Base-by-base conservation (phyloP, 2,888 invertebrate species). In the Poecilus cupreus region DNA sequence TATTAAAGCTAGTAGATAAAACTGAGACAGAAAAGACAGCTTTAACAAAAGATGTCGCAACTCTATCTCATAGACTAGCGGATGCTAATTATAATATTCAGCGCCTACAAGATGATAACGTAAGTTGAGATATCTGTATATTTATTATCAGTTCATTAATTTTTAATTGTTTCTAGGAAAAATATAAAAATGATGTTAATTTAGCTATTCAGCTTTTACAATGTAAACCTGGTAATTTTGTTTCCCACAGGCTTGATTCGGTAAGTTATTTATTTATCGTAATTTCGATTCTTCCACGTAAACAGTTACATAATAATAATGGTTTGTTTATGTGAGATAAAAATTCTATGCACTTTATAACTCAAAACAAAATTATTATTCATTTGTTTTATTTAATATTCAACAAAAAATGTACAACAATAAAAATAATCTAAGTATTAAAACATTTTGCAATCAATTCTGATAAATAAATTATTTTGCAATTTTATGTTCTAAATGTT, bases 141-240 rank as follows among this genome's bases (percentile, higher is more conserved):
- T 68, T 74, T 20, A 77, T 79, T 57, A 39, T 68, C 82, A 11
- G 26, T 80, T 74, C 57, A 82, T 77, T 82, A 57, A 80, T 72
- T 80, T 46, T 82, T 74, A 80, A 85, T 84, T 84, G 84, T 83
- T 83, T 93, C 54, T 91, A 98, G 98, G 97, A 97, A 88, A 93
- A 96, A 86, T 98, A 97, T 89, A 95, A 97, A 88, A 96, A 95
- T 87, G 98, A 98, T 88, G 97, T 98, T 88, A 96, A 95, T 89
- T 90, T 97, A 87, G 98, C 98, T 83, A 97, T 98, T 85, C 97
- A 98, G 89, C 91, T 98, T 86, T 91, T 98, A 77, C 98, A 98
- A 88, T 98, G 98, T 89, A 98, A 97, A 88, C 98, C 98, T 84
- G 96, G 96, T 84, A 96, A 96, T 90, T 98, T 97, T 91, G 95